Evolutionary conservation across 2,113 vertebrate genomes (phyloP).

Genomic region (Myrmecophaga tridactyla): DNA sequence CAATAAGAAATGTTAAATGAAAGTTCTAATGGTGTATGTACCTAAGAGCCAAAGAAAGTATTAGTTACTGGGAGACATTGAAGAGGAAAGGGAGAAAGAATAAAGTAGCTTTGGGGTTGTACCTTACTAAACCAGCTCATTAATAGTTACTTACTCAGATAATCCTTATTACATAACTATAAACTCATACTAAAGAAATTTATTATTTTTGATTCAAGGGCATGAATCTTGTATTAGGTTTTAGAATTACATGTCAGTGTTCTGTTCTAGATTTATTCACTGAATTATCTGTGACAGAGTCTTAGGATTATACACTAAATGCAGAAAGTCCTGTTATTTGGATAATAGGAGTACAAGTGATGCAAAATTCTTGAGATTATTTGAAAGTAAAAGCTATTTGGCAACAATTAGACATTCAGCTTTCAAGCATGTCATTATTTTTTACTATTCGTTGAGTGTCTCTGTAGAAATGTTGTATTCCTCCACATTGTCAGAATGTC

Average conservation of each 20-base stretch:
- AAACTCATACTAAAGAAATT: neutral
- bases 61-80: neutral
- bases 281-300: neutral
- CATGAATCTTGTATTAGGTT: neutral
- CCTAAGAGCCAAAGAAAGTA: neutral
- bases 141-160: neutral
- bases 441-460: neutral
- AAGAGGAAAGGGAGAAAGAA: neutral
- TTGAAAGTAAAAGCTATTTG: neutral
- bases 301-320: neutral
- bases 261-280: neutral
- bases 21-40: neutral
- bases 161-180: neutral
- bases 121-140: neutral
- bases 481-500: neutral
- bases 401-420: neutral
- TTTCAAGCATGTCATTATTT: neutral
- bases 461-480: neutral
- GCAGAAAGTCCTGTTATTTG: neutral
- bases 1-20: neutral
- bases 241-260: neutral
- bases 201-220: neutral
- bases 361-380: neutral
- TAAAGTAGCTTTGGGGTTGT: neutral
- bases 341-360: neutral